These are phyloP conservation scores for Mobula birostris DNA, from an alignment of 2,113 vertebrate species.

Conservation along the genomic window DNA sequence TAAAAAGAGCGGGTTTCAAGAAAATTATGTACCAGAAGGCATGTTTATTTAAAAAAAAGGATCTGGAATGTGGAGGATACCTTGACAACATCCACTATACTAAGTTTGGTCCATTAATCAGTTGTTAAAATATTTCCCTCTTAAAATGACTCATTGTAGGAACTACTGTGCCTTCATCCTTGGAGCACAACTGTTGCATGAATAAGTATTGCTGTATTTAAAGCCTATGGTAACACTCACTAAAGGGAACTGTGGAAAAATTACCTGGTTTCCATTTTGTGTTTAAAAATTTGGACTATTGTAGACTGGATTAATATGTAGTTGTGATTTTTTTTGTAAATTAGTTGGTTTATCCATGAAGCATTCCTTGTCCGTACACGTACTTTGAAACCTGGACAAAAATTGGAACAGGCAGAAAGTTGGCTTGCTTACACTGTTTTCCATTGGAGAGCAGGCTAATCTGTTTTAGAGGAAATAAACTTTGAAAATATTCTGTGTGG, in stretches of 20 bases:
- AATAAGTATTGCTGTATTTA: slow-evolving; percentile 81
- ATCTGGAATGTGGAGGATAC: slow-evolving; percentile 66
- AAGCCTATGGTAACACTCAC: slow-evolving; percentile 44
- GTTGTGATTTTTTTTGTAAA: slow-evolving; percentile 92
- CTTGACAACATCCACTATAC: slow-evolving; percentile 67
- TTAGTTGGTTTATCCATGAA: slow-evolving; percentile 94
- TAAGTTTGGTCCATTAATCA: slow-evolving; percentile 63
- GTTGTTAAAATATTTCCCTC: slow-evolving; percentile 61
- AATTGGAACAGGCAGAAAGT: slow-evolving; percentile 73
- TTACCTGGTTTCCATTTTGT: slow-evolving; percentile 67
- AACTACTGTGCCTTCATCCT: slow-evolving; percentile 74
- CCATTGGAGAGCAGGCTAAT: slow-evolving; percentile 82
- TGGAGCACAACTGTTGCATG: slow-evolving; percentile 83
- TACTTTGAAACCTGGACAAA: slow-evolving; percentile 69
- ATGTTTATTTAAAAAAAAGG: slow-evolving; percentile 68
- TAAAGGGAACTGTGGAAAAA: slow-evolving; percentile 32
- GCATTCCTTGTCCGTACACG: slow-evolving; percentile 94
- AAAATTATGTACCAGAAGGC: slow-evolving; percentile 61
- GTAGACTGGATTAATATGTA: slow-evolving; percentile 97
- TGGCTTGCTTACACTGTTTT: slow-evolving; percentile 82
- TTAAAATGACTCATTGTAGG: slow-evolving; percentile 80
- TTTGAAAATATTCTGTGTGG: slow-evolving; percentile 73
- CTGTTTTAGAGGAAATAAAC: slow-evolving; percentile 97
- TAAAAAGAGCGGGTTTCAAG: slow-evolving; percentile 71
- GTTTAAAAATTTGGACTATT: slow-evolving; percentile 82